Evolutionary conservation across 1,140 invertebrate species (phyloP).

Genomic region (Scaptomyza montana): DNA sequence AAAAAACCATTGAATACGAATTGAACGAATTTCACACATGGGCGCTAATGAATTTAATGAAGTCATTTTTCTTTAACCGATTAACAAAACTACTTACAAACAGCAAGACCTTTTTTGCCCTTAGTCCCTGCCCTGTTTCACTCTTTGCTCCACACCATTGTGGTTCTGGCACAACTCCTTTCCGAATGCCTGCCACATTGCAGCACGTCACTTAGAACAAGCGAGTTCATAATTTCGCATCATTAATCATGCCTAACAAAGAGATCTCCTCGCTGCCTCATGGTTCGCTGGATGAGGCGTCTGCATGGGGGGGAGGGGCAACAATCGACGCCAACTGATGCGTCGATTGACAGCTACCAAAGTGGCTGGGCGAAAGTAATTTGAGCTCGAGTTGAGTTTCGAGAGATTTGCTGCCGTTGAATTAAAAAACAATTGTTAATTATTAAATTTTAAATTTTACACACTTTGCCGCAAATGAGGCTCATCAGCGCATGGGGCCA

Average conservation of each 20-base stretch:
- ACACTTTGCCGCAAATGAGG: conserved; percentile 72
- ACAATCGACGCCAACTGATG: conserved; percentile 39
- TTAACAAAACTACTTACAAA: conserved; percentile 81
- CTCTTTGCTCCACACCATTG: background rate
- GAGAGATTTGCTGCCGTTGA: conserved; percentile 58
- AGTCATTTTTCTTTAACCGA: conserved; percentile 83
- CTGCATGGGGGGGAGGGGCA: background rate
- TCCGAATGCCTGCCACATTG: conserved; percentile 6
- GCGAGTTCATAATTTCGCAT: conserved; percentile 83
- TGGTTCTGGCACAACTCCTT: background rate
- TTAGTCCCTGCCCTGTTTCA: conserved; percentile 1
- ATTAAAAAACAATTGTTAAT: conserved; percentile 82
- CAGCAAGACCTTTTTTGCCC: conserved; percentile 13
- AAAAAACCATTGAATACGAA: conserved; percentile 33
- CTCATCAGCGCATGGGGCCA: conserved; percentile 32
- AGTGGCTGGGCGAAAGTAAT: conserved; percentile 70
- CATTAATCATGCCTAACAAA: conserved; percentile 77
- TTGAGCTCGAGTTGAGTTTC: conserved; percentile 38
- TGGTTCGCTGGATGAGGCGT: conserved; percentile 15
- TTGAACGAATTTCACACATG: conserved; percentile 83
- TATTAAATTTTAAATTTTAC: conserved; percentile 81
- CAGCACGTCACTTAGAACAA: conserved; percentile 72
- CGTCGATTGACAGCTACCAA: conserved; percentile 60
- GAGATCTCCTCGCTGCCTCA: conserved; percentile 50
- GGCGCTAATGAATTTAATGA: conserved; percentile 84